Percentiles rank a stretch among this genome's conserved stretches.
These are phyloP conservation scores for Lepidocyrtinus sp. DNA, from an alignment of 2,888 invertebrate genomes.

Conservation along the genomic window DNA sequence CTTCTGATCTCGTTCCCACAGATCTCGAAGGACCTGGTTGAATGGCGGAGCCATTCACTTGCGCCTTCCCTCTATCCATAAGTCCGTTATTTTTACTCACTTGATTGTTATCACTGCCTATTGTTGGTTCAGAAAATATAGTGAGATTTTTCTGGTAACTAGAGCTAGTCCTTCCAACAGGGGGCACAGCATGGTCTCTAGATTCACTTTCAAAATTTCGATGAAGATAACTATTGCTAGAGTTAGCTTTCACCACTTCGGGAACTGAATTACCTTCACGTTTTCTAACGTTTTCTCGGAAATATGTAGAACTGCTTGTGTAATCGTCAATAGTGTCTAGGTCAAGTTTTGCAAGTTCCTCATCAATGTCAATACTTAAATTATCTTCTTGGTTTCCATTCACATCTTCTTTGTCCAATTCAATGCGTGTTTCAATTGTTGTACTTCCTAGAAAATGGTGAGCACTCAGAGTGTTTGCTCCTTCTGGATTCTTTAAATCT, in stretches of 20 bases:
- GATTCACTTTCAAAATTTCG: background rate
- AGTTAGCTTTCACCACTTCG: background rate
- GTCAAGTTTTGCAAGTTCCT: conserved; percentile 66
- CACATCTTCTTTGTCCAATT: no score
- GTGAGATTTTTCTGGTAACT: background rate
- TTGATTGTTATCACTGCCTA: background rate
- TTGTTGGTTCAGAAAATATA: background rate
- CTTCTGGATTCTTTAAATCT: conserved; percentile 4
- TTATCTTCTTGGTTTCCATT: conserved; percentile 19
- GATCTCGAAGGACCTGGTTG: conserved; percentile 43
- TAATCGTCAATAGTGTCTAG: conserved; percentile 65
- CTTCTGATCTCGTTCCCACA: conserved; percentile 32
- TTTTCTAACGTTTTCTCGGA: conserved; percentile 28
- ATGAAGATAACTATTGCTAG: background rate
- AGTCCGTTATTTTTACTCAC: conserved; percentile 5
- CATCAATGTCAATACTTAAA: conserved; percentile 64
- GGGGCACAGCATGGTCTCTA: background rate
- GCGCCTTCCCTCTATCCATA: conserved; percentile 42
- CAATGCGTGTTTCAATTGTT: background rate
- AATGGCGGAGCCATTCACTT: conserved; percentile 38
- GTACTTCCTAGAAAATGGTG: conserved; percentile 37
- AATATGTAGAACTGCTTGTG: conserved; percentile 8
- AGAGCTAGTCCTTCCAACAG: background rate
- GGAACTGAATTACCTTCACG: background rate
- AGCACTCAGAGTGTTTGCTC: background rate